These are phyloP conservation scores for Climacteris rufus DNA, from an alignment of 2,113 vertebrate genomes.

Conservation along the genomic window DNA sequence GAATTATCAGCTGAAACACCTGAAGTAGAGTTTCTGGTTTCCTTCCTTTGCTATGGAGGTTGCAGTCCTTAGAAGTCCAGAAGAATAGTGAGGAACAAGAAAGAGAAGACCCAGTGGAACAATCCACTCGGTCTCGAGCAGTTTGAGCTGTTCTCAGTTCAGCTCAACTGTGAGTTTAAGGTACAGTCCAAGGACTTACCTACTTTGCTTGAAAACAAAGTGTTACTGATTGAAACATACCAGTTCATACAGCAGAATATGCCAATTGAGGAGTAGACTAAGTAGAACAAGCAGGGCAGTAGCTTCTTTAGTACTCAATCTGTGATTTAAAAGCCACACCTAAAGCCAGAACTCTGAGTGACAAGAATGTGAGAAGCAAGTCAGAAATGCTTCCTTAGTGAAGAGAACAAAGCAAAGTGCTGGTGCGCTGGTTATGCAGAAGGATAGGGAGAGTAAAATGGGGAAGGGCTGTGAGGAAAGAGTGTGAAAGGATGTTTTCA, in stretches of 20 bases:
- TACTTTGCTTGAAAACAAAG: background rate
- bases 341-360: background rate
- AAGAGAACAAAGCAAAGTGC: background rate
- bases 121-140: accelerated
- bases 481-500: background rate
- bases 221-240: background rate
- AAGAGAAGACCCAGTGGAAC: background rate
- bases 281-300: background rate
- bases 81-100: background rate
- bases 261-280: background rate
- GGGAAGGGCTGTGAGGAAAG: background rate
- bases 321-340: background rate
- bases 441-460: background rate
- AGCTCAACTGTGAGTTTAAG: background rate
- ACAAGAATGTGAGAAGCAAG: background rate
- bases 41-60: background rate
- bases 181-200: background rate
- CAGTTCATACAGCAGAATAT: background rate
- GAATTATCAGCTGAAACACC: background rate
- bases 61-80: background rate
- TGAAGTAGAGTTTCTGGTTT: background rate
- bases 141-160: background rate
- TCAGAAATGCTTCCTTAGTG: background rate
- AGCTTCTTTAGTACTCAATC: background rate
- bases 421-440: background rate